Conservation (phyloP, 2,888 invertebrate species). For the Argyra leucocephala region DNA sequence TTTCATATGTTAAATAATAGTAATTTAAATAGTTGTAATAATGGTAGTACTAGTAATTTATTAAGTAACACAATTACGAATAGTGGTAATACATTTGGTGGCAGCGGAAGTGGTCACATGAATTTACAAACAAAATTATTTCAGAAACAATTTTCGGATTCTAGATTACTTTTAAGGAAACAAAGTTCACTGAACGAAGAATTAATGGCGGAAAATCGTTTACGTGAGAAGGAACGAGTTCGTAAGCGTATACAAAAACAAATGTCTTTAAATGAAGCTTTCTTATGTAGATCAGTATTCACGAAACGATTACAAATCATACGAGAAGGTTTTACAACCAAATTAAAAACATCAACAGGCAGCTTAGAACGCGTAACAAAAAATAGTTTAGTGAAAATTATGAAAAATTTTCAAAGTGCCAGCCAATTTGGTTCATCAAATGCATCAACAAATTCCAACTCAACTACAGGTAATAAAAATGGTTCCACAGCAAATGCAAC, state of each 20-base stretch:
- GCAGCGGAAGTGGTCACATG: background rate
- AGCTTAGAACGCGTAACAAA: slow-evolving; percentile 76
- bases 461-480: slow-evolving; percentile 5
- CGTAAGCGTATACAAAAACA: slow-evolving; percentile 80
- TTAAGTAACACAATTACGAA: background rate
- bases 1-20: slow-evolving; percentile 36
- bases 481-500: slow-evolving; percentile 10
- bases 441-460: slow-evolving; percentile 18
- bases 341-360: slow-evolving; percentile 72
- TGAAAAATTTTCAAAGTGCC: slow-evolving; percentile 65
- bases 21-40: slow-evolving; percentile 31
- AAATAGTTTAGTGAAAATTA: slow-evolving; percentile 70
- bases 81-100: slow-evolving; percentile 6
- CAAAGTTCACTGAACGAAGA: slow-evolving; percentile 85
- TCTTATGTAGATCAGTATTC: slow-evolving; percentile 52
- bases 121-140: slow-evolving; percentile 9
- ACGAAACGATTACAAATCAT: slow-evolving; percentile 41
- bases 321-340: slow-evolving; percentile 66
- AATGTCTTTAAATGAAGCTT: slow-evolving; percentile 78
- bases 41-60: slow-evolving; percentile 14
- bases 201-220: slow-evolving; percentile 74
- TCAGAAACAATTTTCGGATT: slow-evolving; percentile 23
- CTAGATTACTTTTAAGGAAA: slow-evolving; percentile 46
- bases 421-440: slow-evolving; percentile 19
- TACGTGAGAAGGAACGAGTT: slow-evolving; percentile 72